Base-by-base conservation (phyloP, 2,113 vertebrate species). In the Tachuris rubrigastra region DNA sequence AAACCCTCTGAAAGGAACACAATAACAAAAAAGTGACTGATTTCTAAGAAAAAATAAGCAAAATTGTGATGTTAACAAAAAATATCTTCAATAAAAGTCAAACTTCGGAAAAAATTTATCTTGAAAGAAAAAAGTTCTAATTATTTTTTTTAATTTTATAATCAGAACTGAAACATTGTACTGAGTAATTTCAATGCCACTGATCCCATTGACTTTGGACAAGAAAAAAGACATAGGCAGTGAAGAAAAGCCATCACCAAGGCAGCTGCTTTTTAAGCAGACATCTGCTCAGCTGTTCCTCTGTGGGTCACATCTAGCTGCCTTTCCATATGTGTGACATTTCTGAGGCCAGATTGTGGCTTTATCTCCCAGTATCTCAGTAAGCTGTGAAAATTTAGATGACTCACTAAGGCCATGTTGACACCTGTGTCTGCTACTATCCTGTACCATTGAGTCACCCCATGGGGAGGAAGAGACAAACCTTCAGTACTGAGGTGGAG, bases 1-100 rank as follows among this genome's bases (percentile, higher is more conserved):
- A 63, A 87, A 72, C 7, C 65, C 69, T 53, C 58, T 80, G 60
- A 81, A 88, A 74, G 74, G 72, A 97, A 95, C 74, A 90, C 92
- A 87, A 8, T 83, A 94, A 74, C 39, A 84, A 86, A 95, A 79
- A 71, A 46, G 23, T 58, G 59, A 85, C 10, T 31, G 17, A 95
- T 93, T 97, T 96, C 89, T 85, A 80, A n/a, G 68, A 93, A 97
- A 97, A 97, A 96, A 95, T 55, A 81, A 94, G 89, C 59, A 85
- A 91, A 90, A 94, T 86, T 10, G 3, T 85, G 53, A 71, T 69
- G 50, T 87, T 94, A 95, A 96, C 60, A 27, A 28, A 90, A 95
- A 90, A 75, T 37, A 73, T 68, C 47, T 93, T 52, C 55, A 76
- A 56, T 65, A 94, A 95, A 95, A 95, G 39, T 37, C 18, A 86